Evolutionary conservation across 2,888 invertebrate genomes (phyloP).

Genomic region (Sarcophaga subvicina): DNA sequence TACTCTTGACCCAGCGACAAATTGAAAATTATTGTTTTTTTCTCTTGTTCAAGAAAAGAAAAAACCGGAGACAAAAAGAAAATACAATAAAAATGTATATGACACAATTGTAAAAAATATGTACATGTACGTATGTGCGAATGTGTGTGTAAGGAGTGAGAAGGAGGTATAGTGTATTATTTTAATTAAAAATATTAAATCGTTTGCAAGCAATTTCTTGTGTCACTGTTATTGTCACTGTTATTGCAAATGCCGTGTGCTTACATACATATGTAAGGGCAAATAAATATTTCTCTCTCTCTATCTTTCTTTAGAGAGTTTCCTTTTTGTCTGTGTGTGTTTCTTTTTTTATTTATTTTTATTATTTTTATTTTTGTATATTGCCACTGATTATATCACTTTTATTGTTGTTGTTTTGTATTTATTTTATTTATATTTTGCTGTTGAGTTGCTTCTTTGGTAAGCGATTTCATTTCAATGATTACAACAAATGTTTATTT

Average conservation of each 20-base stretch:
- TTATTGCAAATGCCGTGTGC: slow-evolving; percentile 21
- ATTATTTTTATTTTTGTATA: slow-evolving; percentile 35
- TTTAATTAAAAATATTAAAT: slow-evolving; percentile 47
- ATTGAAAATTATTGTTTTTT: background rate
- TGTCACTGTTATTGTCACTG: background rate
- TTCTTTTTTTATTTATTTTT: background rate
- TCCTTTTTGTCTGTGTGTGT: background rate
- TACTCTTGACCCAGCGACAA: slow-evolving; percentile 7
- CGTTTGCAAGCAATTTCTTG: slow-evolving; percentile 23
- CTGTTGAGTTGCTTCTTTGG: slow-evolving; percentile 21
- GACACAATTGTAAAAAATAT: slow-evolving; percentile 37
- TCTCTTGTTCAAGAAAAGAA: background rate
- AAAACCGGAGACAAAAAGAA: background rate
- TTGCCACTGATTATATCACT: slow-evolving; percentile 40
- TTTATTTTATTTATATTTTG: background rate
- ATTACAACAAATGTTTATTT: slow-evolving; percentile 25
- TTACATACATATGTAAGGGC: slow-evolving; percentile 13
- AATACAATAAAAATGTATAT: background rate
- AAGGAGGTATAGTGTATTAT: background rate
- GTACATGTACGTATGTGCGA: background rate
- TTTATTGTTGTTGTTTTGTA: slow-evolving; percentile 10
- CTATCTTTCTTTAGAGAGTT: background rate
- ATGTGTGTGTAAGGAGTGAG: background rate
- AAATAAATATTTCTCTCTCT: slow-evolving; percentile 33
- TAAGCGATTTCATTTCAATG: slow-evolving; percentile 38